Percentiles rank a stretch among this genome's conserved stretches.
Evolutionary conservation across 2,888 invertebrate genomes (phyloP).

Genomic region (Scaptodrosophila latifasciaeformis): DNA sequence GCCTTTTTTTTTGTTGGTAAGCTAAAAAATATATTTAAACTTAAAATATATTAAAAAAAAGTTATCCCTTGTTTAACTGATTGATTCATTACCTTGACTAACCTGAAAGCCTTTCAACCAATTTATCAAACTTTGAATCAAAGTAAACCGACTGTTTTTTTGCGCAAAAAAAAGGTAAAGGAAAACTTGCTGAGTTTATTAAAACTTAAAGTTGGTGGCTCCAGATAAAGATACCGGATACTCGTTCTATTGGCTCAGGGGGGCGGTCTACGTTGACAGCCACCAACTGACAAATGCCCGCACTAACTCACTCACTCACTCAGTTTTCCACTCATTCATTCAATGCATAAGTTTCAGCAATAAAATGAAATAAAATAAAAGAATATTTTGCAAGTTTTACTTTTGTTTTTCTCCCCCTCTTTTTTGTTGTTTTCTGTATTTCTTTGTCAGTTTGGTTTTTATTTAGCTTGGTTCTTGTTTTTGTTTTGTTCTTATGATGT

Average conservation of each 20-base stretch:
- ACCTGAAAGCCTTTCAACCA: too few relatives aligned
- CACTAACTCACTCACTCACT: conserved; percentile 62
- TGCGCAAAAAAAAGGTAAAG: conserved; percentile 14
- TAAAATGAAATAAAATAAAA: conserved; percentile 32
- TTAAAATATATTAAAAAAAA: too few relatives aligned
- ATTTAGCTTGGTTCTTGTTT: conserved; percentile 21
- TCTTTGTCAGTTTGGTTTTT: conserved; percentile 11
- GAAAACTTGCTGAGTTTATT: conserved; percentile 56
- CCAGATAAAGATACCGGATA: conserved; percentile 9
- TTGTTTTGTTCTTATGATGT: conserved; percentile 39
- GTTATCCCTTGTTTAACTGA: too few relatives aligned
- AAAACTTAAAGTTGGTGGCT: conserved; percentile 35
- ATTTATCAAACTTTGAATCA: too few relatives aligned
- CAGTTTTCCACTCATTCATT: too few relatives aligned
- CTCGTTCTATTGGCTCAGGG: not conserved
- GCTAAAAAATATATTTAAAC: too few relatives aligned
- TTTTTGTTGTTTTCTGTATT: not conserved
- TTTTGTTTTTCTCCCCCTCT: conserved; percentile 13
- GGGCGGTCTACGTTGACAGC: conserved; percentile 54
- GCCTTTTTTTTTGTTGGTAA: too few relatives aligned
- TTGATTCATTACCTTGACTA: too few relatives aligned
- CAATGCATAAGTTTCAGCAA: conserved; percentile 27
- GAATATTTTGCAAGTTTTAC: conserved; percentile 1
- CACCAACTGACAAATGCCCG: conserved; percentile 64
- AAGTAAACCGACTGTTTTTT: too few relatives aligned